A percentile compares a stretch with the other conserved stretches of the same genome.
Conservation (phyloP, 2,113 vertebrate species). For the Archocentrus centrarchus region DNA sequence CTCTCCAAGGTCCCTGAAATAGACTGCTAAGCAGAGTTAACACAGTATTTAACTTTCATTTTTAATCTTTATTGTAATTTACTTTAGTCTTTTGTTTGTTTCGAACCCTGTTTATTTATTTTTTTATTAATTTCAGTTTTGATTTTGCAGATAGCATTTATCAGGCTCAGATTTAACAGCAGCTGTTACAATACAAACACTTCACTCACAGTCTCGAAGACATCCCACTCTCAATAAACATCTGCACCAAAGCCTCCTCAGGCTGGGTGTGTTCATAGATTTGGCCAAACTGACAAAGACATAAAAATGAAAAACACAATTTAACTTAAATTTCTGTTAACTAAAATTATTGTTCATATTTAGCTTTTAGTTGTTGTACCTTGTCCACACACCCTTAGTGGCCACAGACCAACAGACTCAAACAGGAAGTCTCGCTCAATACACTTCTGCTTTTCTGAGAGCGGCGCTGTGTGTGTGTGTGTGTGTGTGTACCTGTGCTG, state of each 20-base stretch:
- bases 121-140: background rate
- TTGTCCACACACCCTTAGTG: too few relatives aligned
- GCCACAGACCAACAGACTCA: too few relatives aligned
- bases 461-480: background rate
- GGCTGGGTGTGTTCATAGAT: background rate
- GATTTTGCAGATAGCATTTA: background rate
- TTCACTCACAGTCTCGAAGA: background rate
- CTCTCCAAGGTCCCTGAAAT: background rate
- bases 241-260: background rate
- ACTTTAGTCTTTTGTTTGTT: background rate
- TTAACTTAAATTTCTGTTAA: background rate
- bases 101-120: background rate
- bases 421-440: too few relatives aligned
- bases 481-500: background rate
- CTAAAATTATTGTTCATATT: background rate
- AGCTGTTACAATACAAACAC: background rate
- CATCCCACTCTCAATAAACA: background rate
- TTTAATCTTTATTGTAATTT: background rate
- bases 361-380: background rate
- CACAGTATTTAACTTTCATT: too few relatives aligned
- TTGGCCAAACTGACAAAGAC: background rate
- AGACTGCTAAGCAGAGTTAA: background rate
- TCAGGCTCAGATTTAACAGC: background rate
- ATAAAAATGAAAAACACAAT: background rate
- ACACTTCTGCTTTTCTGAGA: background rate